These are phyloP conservation scores for Strigamia crassipes DNA, from an alignment of 2,888 invertebrate genomes.

Conservation along the genomic window DNA sequence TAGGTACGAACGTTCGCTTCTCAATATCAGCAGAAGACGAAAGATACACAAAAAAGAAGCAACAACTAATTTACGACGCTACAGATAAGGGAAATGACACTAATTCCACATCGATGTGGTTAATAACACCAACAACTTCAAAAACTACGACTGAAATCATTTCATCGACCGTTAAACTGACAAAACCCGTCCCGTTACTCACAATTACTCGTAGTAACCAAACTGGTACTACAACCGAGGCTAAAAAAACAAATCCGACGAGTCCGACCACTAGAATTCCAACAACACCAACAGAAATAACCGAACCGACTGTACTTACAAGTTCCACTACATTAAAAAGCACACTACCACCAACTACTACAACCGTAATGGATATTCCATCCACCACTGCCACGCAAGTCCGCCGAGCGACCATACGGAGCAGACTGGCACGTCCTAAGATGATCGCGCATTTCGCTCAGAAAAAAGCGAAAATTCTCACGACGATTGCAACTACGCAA, in stretches of 20 bases:
- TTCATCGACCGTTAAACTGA: neutral
- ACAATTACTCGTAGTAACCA: neutral
- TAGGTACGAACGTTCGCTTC: conserved; percentile 19
- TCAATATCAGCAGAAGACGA: conserved; percentile 39
- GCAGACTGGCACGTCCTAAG: neutral
- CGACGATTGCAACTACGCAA: neutral
- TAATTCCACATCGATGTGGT: neutral
- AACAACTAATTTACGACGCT: neutral
- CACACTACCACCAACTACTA: neutral
- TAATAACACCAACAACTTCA: neutral
- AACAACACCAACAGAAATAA: neutral
- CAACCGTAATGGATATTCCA: neutral
- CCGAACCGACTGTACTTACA: neutral
- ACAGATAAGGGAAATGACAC: neutral
- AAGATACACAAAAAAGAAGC: neutral
- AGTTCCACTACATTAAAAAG: neutral
- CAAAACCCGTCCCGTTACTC: neutral
- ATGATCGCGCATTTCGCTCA: neutral
- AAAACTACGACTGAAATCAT: neutral
- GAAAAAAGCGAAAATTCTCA: neutral
- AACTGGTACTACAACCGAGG: neutral
- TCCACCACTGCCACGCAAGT: conserved; percentile 4
- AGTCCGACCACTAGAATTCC: neutral
- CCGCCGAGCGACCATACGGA: neutral
- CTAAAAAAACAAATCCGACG: neutral